Evolutionary conservation across 2,113 vertebrate genomes (phyloP), one percentile per base, ranked within the genome.

Genomic region (Saimiri boliviensis): DNA sequence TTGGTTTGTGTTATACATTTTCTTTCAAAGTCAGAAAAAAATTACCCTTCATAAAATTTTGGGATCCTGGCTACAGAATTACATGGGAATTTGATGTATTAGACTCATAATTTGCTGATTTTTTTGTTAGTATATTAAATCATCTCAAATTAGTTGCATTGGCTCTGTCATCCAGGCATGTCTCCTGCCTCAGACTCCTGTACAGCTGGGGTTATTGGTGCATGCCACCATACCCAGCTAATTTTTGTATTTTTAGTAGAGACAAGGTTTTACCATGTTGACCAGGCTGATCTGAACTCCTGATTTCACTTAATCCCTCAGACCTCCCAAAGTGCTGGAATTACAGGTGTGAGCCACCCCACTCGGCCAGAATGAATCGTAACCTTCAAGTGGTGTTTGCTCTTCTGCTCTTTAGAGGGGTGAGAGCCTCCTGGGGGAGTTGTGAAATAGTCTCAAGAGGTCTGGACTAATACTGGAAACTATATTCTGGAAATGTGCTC

Each of bases 11-110:
- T 71, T 80, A 30, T 54, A 77, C 3, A 76, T 74, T 6, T 9
- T 37, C 79, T 94, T 84, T 90, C 60, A n/a, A 90, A 76, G 49
- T 90, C 27, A 90, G 30, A 47, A n/a, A 16, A 86, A 86, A 89
- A 84, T 89, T 83, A 16, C 1, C 6, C 11, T 88, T 47, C 3
- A 10, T 63, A 81, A 82, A 86, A 85, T 76, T 66, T 79, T 45
- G n/a, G 16, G 23, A 66, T 77, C 79, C 40, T 14, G 6, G 17
- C 23, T 40, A 23, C 12, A 81, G 37, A 45, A 35, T 93, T 63
- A 68, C 1, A 45, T 42, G 60, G 37, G 16, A 86, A 93, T 83
- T 63, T 5, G 21, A 84, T 91, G 91, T 79, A 83, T 71, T 66
- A 63, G 63, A 81, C 56, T 71, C 12, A 20, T 45, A 74, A 77